Evolutionary conservation across 2,888 invertebrate species (phyloP).

Genomic region (Trachelus tabidus): DNA sequence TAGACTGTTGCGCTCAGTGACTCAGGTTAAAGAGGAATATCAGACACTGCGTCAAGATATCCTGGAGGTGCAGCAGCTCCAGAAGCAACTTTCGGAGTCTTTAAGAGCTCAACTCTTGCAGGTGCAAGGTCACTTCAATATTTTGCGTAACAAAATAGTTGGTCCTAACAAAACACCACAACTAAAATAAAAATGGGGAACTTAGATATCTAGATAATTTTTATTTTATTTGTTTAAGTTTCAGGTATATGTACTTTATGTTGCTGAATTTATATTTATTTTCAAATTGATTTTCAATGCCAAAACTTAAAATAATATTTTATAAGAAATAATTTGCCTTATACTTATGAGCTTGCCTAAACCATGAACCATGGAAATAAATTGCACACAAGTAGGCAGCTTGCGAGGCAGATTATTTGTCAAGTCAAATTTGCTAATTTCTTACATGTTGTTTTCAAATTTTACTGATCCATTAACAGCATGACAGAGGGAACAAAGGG

Average conservation of each 20-base stretch:
- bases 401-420: not conserved
- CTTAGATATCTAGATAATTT: not conserved
- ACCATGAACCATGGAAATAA: not conserved
- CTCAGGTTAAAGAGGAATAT: constrained; percentile 81
- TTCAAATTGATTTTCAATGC: not conserved
- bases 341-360: not conserved
- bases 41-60: constrained; percentile 82
- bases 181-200: constrained; percentile 43
- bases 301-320: not conserved
- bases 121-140: constrained; percentile 81
- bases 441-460: constrained; percentile 12
- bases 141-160: constrained; percentile 77
- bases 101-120: constrained; percentile 78
- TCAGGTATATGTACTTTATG: not conserved
- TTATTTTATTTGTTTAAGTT: constrained; percentile 1
- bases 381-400: not conserved
- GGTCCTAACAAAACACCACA: constrained; percentile 58
- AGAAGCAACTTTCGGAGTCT: constrained; percentile 81
- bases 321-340: not conserved
- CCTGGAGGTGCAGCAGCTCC: constrained; percentile 82
- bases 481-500: constrained; percentile 18
- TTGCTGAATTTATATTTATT: not conserved
- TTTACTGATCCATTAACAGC: constrained; percentile 23
- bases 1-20: constrained; percentile 80
- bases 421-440: not conserved